Evolutionary conservation across 92 coral and sea anemone species (phyloP), one percentile per base, ranked within the genome.

Genomic region (Palythoa caribaeorum): DNA sequence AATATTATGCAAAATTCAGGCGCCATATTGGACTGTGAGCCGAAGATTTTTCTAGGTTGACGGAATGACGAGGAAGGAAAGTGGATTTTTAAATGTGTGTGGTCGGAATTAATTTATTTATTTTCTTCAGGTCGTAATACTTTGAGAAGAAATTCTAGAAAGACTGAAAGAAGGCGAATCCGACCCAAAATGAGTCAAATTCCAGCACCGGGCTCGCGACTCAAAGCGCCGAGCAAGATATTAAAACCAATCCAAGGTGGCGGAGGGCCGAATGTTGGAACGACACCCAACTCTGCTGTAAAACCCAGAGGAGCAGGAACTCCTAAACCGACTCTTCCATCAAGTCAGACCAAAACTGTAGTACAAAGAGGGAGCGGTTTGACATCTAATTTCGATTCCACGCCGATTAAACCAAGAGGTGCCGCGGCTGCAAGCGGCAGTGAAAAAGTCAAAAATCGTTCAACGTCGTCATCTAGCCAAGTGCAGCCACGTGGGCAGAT

Each of bases 191-290:
- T 95, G 98, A 95, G 98, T 84, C 94, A 95, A 79, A 93, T 93
- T 79, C 98, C 98, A 19, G 90, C 90, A 63, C 94, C 93, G 38
- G 84, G 77, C 77, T 79, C 96, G 60, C 94, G 96, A 53, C 90
- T 94, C 8, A 94, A 94, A 71, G 90, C 96, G 87, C 93, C 96
- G 51, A 93, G 84, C 73, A 95, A 90, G 87, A 78, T 95, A 76
- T 92, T 88, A 57, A 95, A 93, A 89, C 98, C 98, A 63, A 62
- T 95, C 16, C 98, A 93, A 91, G 96, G 96, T 68, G 96, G 98
- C 38, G 94, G 98, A 51, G 93, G 93, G 70, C 84, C 87, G n/a
- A 88, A 76, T 21, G 79, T 90, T 38, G 84, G 85, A 80, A 88
- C 89, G 39, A 73, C 94, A 60, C 68, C 90, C 16, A 77, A 79